These are phyloP conservation scores for Dasyprocta punctata DNA, from an alignment of 2,113 vertebrate species.

Conservation along the genomic window DNA sequence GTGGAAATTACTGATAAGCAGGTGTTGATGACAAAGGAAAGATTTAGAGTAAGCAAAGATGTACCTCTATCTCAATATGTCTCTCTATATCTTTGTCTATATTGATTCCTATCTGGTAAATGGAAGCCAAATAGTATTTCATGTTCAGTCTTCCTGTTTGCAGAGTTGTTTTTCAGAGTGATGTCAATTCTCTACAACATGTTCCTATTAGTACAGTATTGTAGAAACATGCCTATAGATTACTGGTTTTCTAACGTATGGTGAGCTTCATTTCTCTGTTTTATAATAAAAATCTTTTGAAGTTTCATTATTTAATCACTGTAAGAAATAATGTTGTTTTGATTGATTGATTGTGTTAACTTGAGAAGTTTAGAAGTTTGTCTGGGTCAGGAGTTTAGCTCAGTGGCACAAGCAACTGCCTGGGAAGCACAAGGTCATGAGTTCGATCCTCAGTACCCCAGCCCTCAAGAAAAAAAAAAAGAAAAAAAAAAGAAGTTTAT, in stretches of 20 bases:
- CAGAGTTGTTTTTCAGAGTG: background rate
- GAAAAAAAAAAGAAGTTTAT: too few species aligned
- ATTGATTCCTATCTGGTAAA: background rate
- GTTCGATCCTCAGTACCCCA: too few species aligned
- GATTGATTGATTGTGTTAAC: background rate
- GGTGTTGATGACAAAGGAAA: background rate
- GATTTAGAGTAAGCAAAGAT: background rate
- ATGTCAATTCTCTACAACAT: background rate
- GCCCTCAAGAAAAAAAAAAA: too few species aligned
- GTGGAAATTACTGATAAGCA: background rate
- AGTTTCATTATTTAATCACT: background rate
- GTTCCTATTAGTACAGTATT: background rate
- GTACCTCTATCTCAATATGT: background rate
- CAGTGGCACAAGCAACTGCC: too few species aligned
- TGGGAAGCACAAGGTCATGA: too few species aligned
- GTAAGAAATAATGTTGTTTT: background rate
- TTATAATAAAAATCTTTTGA: background rate
- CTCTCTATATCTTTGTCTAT: background rate
- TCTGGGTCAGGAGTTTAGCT: too few species aligned
- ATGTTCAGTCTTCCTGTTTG: background rate
- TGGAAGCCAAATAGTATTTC: background rate
- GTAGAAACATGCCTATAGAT: background rate
- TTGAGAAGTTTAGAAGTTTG: background rate
- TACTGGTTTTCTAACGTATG: background rate
- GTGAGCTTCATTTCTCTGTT: background rate